Evolutionary conservation across 2,888 invertebrate species (phyloP), one percentile per base, ranked within the genome.

Genomic region (Thymelicus sylvestris): DNA sequence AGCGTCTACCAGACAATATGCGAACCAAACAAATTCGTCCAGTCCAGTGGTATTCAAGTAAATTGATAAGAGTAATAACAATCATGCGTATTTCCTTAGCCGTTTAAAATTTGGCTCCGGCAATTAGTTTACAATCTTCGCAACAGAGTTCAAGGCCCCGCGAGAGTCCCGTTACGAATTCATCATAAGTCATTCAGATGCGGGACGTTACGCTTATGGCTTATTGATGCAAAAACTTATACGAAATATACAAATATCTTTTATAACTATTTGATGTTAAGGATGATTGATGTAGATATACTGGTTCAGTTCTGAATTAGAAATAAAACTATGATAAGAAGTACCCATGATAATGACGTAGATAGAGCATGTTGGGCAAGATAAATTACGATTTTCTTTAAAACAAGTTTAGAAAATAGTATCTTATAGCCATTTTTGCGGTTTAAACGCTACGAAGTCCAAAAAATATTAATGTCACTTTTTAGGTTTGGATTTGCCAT

Each of bases 111-210:
- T 63, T 48, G 15, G 63, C 48, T 68, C 19, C 55, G 63, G 47
- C 68, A 68, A 63, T 68, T 68, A 63, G 57, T 63, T 68, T 55
- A 62, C 6, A 62, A 52, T 67, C 67, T 67, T 66, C 19, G 67
- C 62, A 39, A 67, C 62, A 15, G 71, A 75, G 75, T 76, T 77
- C 77, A 76, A 76, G 74, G 77, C 60, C 74, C 72, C 67, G 67
- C 44, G 68, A 66, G 72, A 66, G 67, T 74, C 71, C 77, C 76
- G 76, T 74, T 76, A 77, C 63, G 66, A 44, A 70, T 66, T 71
- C 60, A 68, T 66, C 76, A 71, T 66, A 72, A 66, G 41, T 47
- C 31, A 31, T 12, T 59, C 59, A 60, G 44, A 41, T 41, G 55
- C 52, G 55, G 48, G 71, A 55, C 55, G 66, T 59, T 75, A 74